phyloP scores from a whole-genome alignment of 2,888 invertebrate species.

The Dilophus febrilis region DNA sequence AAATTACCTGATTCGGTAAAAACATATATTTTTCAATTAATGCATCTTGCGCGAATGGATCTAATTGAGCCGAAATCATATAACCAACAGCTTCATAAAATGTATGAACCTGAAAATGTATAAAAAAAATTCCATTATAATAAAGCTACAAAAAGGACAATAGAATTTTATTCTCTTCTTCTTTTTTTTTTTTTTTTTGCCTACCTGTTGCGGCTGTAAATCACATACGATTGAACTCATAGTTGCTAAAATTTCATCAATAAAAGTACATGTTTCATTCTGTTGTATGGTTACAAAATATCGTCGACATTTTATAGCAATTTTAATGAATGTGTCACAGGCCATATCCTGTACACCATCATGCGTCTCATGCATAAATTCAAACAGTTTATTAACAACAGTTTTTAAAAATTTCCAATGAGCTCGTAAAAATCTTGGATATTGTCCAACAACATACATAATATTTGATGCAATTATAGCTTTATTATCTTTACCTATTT shows the following conservation, averaged over 20 bases:
- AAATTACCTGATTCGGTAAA: constrained; percentile 74
- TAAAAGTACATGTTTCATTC: constrained; percentile 93
- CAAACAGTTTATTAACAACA: constrained; percentile 98
- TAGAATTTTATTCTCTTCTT: too few species aligned
- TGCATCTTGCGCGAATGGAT: constrained; percentile 77
- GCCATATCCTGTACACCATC: constrained; percentile 99
- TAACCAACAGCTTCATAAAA: constrained; percentile 99
- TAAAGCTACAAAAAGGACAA: too few species aligned
- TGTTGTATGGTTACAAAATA: constrained; percentile 95
- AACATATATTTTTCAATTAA: constrained; percentile 96
- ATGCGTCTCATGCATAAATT: constrained; percentile 99
- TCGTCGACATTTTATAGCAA: constrained; percentile 91
- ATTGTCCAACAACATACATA: constrained; percentile 99
- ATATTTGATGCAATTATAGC: constrained; percentile 99
- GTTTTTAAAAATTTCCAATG: constrained; percentile 99
- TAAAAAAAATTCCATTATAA: too few species aligned
- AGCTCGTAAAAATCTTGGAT: constrained; percentile 93
- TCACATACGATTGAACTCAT: constrained; percentile 98
- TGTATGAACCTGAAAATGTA: constrained; percentile 46
- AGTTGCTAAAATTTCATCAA: constrained; percentile 92
- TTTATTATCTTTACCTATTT: constrained; percentile 86
- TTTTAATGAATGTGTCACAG: constrained; percentile 99
- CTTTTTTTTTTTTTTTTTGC: constrained; percentile 3
- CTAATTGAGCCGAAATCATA: constrained; percentile 94
- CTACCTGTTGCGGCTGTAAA: constrained; percentile 89